These are phyloP conservation scores for Tadarida brasiliensis DNA, from an alignment of 2,797 vertebrate species.

Conservation along the genomic window DNA sequence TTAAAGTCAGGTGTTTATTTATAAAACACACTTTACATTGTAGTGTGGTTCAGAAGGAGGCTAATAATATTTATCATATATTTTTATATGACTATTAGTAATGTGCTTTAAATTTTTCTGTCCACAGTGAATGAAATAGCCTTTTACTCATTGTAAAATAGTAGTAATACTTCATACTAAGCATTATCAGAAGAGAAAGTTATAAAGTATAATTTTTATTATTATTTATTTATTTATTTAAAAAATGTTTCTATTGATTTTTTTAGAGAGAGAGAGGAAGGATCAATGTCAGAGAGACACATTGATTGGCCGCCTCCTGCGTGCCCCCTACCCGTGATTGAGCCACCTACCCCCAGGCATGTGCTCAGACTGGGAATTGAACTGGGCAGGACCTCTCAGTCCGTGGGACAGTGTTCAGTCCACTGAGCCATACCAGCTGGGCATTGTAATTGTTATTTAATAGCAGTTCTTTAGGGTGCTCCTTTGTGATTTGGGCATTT, in stretches of 20 bases:
- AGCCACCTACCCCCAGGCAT: too few species aligned
- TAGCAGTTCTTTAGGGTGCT: constrained; percentile 18
- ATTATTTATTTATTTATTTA: too few species aligned
- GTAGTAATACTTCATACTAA: constrained; percentile 30
- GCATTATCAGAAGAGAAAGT: constrained; percentile 1
- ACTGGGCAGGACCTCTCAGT: too few species aligned
- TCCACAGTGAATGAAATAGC: neutral
- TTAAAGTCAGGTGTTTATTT: constrained; percentile 41
- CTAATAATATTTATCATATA: neutral
- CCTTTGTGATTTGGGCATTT: neutral
- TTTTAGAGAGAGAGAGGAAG: too few species aligned
- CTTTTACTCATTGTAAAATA: constrained; percentile 45
- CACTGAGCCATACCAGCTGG: too few species aligned
- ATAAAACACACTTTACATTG: neutral
- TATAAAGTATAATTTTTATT: neutral
- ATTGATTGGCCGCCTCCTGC: too few species aligned
- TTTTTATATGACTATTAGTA: constrained; percentile 19
- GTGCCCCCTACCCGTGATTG: too few species aligned
- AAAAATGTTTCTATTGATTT: too few species aligned
- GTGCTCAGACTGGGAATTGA: too few species aligned
- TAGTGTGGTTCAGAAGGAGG: constrained; percentile 37
- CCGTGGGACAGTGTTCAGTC: too few species aligned
- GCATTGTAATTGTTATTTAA: neutral
- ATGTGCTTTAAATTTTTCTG: constrained; percentile 17
- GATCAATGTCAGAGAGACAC: too few species aligned